Base-by-base conservation (phyloP, 2,113 vertebrate genomes). In the Cheirogaleus medius region DNA sequence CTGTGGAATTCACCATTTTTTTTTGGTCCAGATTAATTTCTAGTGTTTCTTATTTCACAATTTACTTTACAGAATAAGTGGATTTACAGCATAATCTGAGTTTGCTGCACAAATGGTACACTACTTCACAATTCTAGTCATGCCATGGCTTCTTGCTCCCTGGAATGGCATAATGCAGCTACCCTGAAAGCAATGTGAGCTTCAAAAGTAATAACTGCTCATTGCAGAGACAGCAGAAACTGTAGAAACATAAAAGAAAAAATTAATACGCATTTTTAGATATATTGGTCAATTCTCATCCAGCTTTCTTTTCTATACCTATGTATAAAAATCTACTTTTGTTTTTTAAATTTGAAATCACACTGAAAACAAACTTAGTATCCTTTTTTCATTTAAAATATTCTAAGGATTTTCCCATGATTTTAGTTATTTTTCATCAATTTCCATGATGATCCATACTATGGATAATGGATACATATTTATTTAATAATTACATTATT, bases 11-110 rank as follows among this genome's bases (percentile, higher is more conserved):
- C 64, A 74, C 0, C 89, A 88, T 77, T 95, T 74, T 95, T 85
- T 13, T n/a, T 66, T 56, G 54, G 69, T 95, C 60, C 95, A 97
- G 86, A 97, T 95, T 91, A 83, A 97, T 83, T 97, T 54, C 77
- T 90, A 84, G 89, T 96, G 97, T 97, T 98, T 98, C 96, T 95
- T 54, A 91, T 98, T 98, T 98, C 96, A 92, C 92, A 34, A 78
- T 94, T 97, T 96, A 76, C 86, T 97, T 97, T 97, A 96, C 87
- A 95, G 56, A 95, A 39, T 95, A 98, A 47, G 97, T 97, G 93
- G 81, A 87, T 96, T 97, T 90, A 37, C 37, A 56, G 8, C 37
- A 13, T 87, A 92, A 86, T 92, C 91, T 87, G 34, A 49, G 21
- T 58, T 44, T 32, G 54, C 34, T 76, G 34, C 10, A 76, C 37